Percentiles rank a stretch among this genome's conserved stretches.
Conservation (phyloP, 2,797 vertebrate species). For the Emydoidea blandingii region DNA sequence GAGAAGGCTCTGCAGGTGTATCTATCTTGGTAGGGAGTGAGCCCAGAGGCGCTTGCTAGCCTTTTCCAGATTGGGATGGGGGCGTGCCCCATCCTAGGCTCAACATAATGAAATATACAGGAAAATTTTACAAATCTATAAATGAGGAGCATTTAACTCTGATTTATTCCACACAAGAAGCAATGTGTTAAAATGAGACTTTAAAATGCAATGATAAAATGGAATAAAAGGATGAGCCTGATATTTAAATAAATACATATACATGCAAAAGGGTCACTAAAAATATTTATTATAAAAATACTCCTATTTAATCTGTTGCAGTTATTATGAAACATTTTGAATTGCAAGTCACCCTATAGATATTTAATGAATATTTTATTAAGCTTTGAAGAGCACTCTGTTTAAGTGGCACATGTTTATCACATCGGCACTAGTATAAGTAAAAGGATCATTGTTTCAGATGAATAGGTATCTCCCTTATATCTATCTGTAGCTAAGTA, state of each 20-base stretch:
- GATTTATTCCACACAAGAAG: conserved; percentile 51
- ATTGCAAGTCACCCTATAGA: conserved; percentile 53
- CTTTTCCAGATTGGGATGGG: not conserved
- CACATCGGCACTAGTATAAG: conserved; percentile 21
- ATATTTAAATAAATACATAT: conserved; percentile 67
- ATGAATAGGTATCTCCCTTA: conserved; percentile 40
- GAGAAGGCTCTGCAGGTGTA: not conserved
- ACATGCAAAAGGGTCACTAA: conserved; percentile 15
- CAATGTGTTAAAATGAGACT: conserved; percentile 33
- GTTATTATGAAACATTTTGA: conserved; percentile 46
- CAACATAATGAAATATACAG: not conserved
- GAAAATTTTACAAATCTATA: conserved; percentile 24
- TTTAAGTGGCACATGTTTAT: conserved; percentile 62
- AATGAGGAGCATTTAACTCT: conserved; percentile 45
- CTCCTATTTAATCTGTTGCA: conserved; percentile 48
- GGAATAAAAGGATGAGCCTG: conserved; percentile 7
- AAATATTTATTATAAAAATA: conserved; percentile 25
- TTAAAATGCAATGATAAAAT: conserved; percentile 59
- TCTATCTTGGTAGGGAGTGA: not conserved
- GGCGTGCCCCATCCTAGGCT: not conserved
- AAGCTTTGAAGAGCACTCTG: conserved; percentile 15
- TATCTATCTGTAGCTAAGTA: conserved; percentile 25
- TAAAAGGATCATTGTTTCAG: conserved; percentile 62
- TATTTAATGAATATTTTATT: conserved; percentile 78
- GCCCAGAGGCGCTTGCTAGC: not conserved